phyloP scores from a whole-genome alignment of 2,797 vertebrate species.

The Syncerus caffer region DNA sequence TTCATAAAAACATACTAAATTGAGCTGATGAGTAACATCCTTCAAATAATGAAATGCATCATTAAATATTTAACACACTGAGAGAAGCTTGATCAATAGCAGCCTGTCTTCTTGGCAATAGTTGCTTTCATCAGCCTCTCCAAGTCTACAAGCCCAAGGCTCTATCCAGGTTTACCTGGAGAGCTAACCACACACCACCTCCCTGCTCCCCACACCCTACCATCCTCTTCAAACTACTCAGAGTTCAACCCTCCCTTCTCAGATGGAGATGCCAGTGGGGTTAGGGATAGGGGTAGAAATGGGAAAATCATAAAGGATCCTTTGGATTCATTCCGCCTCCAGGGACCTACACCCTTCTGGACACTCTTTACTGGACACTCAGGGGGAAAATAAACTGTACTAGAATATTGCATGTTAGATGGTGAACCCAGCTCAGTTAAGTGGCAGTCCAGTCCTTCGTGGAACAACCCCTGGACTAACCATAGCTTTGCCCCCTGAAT shows the following conservation, averaged over 20 bases:
- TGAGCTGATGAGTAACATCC: constrained; percentile 22
- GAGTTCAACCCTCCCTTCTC: neutral
- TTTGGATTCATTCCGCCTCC: neutral
- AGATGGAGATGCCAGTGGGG: neutral
- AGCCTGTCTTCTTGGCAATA: neutral
- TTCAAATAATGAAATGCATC: constrained; percentile 5
- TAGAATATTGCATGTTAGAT: neutral
- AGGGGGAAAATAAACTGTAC: neutral
- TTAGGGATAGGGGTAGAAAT: neutral
- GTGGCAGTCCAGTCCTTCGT: neutral
- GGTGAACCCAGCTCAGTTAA: neutral
- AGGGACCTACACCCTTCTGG: neutral
- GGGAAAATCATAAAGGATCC: neutral
- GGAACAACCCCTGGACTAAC: neutral
- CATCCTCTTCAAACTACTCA: neutral
- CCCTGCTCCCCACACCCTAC: neutral
- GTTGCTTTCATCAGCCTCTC: neutral
- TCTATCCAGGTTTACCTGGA: neutral
- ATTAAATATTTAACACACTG: neutral
- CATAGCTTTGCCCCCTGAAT: neutral
- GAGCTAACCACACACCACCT: neutral
- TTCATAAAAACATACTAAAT: neutral
- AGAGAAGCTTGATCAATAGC: neutral
- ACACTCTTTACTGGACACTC: neutral
- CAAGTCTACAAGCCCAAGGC: neutral